A percentile compares a stretch with the other conserved stretches of the same genome.
phyloP scores from a whole-genome alignment of 2,113 vertebrate genomes.

The Dipodomys spectabilis region DNA sequence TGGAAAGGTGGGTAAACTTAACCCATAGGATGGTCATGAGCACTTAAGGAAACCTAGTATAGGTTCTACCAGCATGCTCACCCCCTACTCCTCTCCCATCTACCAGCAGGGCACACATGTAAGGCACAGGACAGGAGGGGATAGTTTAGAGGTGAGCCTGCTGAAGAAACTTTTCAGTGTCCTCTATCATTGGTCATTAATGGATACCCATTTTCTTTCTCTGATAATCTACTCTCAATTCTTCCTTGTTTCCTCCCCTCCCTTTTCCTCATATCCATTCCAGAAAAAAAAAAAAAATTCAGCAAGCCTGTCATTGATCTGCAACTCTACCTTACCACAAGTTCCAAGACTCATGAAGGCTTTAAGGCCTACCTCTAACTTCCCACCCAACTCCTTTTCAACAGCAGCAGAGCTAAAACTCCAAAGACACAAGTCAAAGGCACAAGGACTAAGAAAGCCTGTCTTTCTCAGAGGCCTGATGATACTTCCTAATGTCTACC shows the following conservation, averaged over 20 bases:
- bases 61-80: fast-evolving
- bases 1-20: neutral
- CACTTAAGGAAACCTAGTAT: neutral
- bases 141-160: neutral
- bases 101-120: neutral
- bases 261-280: neutral
- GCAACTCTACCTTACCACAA: neutral
- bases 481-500: neutral
- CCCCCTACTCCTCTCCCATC: neutral
- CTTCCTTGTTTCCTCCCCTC: neutral
- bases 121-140: neutral
- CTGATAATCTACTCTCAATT: neutral
- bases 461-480: neutral
- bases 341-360: neutral
- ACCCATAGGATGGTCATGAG: neutral
- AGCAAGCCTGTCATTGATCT: neutral
- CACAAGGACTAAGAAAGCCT: neutral
- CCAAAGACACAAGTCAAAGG: neutral
- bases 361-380: neutral
- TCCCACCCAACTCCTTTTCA: neutral
- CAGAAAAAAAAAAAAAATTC: neutral
- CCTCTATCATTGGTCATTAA: neutral
- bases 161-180: neutral
- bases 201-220: neutral
- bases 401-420: neutral